Evolutionary conservation across 2,888 invertebrate genomes (phyloP).

Genomic region (Sinohyriopsis cumingii): DNA sequence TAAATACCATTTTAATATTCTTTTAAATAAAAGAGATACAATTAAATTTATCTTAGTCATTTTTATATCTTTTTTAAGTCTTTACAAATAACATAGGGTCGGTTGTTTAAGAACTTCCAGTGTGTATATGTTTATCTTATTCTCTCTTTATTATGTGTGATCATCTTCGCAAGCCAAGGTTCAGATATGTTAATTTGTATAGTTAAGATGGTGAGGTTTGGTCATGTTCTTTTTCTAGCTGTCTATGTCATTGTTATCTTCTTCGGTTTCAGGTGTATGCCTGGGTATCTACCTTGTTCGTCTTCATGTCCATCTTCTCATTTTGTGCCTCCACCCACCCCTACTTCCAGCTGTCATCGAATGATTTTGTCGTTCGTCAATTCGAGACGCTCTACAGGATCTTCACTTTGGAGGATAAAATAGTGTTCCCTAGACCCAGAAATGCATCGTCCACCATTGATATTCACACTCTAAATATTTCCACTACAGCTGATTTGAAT

Average conservation of each 20-base stretch:
- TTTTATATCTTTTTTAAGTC: too few species aligned
- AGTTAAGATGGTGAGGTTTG: neutral
- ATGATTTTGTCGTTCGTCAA: constrained; percentile 21
- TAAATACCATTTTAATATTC: too few species aligned
- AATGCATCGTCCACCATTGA: constrained; percentile 8
- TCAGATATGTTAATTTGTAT: neutral
- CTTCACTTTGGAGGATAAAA: constrained; percentile 34
- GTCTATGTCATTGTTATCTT: neutral
- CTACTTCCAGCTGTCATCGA: constrained; percentile 41
- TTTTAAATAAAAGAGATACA: too few species aligned
- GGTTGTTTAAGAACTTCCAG: too few species aligned
- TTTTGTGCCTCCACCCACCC: constrained; percentile 68
- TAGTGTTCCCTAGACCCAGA: constrained; percentile 6
- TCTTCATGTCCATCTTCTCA: constrained; percentile 64
- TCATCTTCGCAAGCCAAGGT: neutral
- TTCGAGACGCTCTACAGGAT: constrained; percentile 28
- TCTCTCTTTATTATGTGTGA: neutral
- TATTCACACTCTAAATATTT: constrained; percentile 1
- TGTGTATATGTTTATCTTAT: neutral
- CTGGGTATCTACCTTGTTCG: constrained; percentile 64
- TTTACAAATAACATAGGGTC: too few species aligned
- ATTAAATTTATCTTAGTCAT: too few species aligned
- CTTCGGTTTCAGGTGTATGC: constrained; percentile 59
- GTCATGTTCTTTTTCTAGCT: neutral
- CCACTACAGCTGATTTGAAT: neutral